Conservation (phyloP, 2,797 vertebrate species). For the Carcharodon carcharias region DNA sequence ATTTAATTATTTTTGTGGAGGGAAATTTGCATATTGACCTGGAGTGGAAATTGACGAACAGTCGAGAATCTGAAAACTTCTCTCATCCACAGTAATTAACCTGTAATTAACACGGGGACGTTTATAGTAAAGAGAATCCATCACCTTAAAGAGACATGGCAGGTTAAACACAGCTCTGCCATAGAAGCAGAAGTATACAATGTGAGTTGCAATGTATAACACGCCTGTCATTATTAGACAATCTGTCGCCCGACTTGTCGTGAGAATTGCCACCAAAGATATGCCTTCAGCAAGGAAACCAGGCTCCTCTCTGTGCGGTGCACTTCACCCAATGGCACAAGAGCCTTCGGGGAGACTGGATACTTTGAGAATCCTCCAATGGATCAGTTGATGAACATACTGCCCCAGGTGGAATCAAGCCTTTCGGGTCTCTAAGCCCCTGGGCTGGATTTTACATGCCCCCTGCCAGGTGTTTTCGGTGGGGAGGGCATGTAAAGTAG, state of each 20-base stretch:
- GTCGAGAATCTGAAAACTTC: background rate
- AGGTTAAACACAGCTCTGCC: background rate
- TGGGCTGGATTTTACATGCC: no score
- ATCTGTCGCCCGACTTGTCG: background rate
- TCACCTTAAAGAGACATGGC: slow-evolving; percentile 27
- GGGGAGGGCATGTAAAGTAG: no score
- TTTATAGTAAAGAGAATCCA: background rate
- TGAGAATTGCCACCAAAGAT: background rate
- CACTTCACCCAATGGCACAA: background rate
- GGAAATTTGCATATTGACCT: background rate
- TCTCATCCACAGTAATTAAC: background rate
- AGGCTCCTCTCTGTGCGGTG: no score
- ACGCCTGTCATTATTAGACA: background rate
- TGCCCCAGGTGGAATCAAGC: no score
- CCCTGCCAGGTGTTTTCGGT: background rate
- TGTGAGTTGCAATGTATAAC: background rate
- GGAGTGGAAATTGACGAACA: background rate
- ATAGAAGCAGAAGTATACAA: background rate
- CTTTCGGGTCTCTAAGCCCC: background rate
- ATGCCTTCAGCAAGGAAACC: background rate
- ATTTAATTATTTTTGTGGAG: background rate
- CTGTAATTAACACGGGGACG: slow-evolving; percentile 11
- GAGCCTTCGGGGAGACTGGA: background rate
- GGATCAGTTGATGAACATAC: background rate
- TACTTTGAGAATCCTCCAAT: background rate